These are phyloP conservation scores for Agapornis roseicollis DNA, from an alignment of 2,113 vertebrate genomes.

Conservation along the genomic window DNA sequence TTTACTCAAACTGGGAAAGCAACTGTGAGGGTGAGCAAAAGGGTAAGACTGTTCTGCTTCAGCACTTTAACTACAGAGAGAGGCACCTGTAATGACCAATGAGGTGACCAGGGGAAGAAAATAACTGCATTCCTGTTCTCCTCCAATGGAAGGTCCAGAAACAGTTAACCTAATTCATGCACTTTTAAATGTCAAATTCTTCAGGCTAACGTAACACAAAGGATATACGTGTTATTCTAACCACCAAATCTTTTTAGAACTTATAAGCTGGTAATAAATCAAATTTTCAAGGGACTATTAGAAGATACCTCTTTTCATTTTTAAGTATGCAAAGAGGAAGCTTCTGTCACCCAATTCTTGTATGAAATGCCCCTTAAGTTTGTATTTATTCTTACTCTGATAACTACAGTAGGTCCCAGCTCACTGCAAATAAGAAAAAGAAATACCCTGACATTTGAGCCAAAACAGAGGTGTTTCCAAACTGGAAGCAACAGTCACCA, in stretches of 20 bases:
- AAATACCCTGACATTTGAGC: not conserved
- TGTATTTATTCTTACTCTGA: not conserved
- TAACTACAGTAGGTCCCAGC: not conserved
- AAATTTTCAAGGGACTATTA: not conserved
- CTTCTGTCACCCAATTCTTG: not conserved
- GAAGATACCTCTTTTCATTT: not conserved
- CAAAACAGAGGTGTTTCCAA: not conserved
- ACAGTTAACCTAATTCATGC: not conserved
- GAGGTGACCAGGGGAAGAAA: not conserved
- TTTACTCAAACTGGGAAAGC: slow-evolving; percentile 44
- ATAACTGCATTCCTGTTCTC: not conserved
- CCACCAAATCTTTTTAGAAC: not conserved
- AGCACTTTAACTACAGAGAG: not conserved
- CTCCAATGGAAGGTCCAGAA: not conserved
- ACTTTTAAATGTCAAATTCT: not conserved
- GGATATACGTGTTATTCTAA: not conserved
- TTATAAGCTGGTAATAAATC: not conserved
- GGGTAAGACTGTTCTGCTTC: slow-evolving; percentile 27
- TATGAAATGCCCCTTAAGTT: not conserved
- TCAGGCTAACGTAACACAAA: not conserved
- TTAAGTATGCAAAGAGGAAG: not conserved
- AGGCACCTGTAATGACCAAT: not conserved
- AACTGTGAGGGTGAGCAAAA: slow-evolving; percentile 39
- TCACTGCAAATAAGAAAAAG: not conserved
- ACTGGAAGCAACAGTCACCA: not conserved